A percentile compares a stretch with the other conserved stretches of the same genome.
Conservation (phyloP, 2,888 invertebrate species). For the Mayetiola destructor region DNA sequence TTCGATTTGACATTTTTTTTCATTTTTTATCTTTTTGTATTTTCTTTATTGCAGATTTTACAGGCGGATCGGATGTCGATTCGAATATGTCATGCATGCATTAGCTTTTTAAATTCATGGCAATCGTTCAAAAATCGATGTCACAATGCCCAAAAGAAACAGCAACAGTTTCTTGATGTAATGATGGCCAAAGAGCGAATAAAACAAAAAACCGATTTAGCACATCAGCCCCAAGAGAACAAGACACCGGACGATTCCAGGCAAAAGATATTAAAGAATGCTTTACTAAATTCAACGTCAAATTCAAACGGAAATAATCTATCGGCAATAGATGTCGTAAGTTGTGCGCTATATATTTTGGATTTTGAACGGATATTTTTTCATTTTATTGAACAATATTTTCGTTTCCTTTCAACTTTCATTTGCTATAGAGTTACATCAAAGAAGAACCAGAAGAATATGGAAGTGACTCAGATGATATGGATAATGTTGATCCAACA, state of each 20-base stretch:
- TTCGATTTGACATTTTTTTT: background rate
- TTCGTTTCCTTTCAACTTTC: background rate
- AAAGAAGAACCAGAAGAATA: slow-evolving; percentile 30
- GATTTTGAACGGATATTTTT: background rate
- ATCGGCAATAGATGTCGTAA: slow-evolving; percentile 3
- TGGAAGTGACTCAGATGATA: slow-evolving; percentile 18
- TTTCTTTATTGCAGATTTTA: slow-evolving; percentile 25
- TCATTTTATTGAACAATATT: background rate
- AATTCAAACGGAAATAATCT: background rate
- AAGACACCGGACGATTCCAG: background rate
- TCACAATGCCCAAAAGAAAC: slow-evolving; percentile 31
- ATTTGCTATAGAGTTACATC: slow-evolving; percentile 12
- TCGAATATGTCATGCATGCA: slow-evolving; percentile 34
- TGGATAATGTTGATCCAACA: slow-evolving; percentile 27
- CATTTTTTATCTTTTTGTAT: no score
- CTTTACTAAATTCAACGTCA: background rate
- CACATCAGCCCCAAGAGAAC: slow-evolving; percentile 14
- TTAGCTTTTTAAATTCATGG: slow-evolving; percentile 36
- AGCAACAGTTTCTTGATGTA: slow-evolving; percentile 30
- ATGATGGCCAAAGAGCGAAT: slow-evolving; percentile 19
- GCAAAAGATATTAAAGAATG: slow-evolving; percentile 13
- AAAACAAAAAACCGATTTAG: slow-evolving; percentile 14
- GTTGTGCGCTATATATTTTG: background rate
- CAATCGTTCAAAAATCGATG: slow-evolving; percentile 37
- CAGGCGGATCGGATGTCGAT: slow-evolving; percentile 31